Percentiles rank a stretch among this genome's conserved stretches.
Evolutionary conservation across 2,888 invertebrate genomes (phyloP).

Genomic region (Zaprionus lineosus): DNA sequence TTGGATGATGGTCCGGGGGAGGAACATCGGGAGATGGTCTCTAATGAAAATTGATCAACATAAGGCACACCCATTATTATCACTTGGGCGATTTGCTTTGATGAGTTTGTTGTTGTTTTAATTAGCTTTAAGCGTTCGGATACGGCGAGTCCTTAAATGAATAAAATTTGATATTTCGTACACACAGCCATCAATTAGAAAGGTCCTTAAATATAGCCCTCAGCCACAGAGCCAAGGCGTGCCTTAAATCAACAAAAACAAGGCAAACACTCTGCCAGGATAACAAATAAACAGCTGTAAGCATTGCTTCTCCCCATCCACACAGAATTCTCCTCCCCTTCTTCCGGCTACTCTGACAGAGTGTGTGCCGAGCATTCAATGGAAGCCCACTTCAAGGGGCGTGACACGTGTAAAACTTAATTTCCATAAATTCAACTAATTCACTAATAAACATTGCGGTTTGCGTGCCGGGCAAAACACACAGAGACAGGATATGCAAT

Average conservation of each 20-base stretch:
- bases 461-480: constrained; percentile 20
- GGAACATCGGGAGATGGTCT: background rate
- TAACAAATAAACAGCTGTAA: background rate
- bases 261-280: background rate
- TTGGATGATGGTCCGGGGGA: too few species aligned
- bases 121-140: constrained; percentile 41
- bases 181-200: background rate
- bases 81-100: constrained; percentile 53
- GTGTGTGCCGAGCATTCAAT: too few species aligned
- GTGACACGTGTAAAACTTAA: constrained; percentile 37
- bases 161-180: constrained; percentile 30
- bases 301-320: too few species aligned
- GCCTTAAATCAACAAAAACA: background rate
- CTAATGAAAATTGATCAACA: constrained; percentile 70
- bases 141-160: constrained; percentile 40
- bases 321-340: too few species aligned
- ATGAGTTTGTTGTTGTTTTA: constrained; percentile 49
- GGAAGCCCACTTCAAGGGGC: too few species aligned
- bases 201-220: background rate
- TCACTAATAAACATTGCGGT: constrained; percentile 15
- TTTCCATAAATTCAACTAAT: constrained; percentile 43
- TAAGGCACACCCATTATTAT: constrained; percentile 39
- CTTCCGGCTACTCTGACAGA: too few species aligned
- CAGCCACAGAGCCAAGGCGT: background rate
- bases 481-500: constrained; percentile 36